A percentile compares a stretch with the other conserved stretches of the same genome.
phyloP scores from a whole-genome alignment of 2,888 invertebrate genomes.

The Neelides folsomi region DNA sequence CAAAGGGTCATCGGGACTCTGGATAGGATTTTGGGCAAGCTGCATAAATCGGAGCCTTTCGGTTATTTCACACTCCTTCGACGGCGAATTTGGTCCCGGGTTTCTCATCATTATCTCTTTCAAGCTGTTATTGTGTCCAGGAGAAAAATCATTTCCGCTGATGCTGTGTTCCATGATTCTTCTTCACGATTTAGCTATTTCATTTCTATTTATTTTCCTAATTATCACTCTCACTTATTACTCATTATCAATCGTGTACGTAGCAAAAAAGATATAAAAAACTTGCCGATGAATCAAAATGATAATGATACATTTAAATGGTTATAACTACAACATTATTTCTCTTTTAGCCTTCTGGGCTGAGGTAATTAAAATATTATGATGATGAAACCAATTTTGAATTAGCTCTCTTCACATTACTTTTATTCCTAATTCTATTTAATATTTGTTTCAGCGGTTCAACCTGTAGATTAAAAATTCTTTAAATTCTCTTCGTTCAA shows the following conservation, averaged over 20 bases:
- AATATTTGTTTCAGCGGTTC: no score
- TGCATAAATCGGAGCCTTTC: conserved; percentile 2
- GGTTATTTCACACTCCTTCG: neutral
- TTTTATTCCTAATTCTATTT: no score
- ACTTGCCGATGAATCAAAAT: neutral
- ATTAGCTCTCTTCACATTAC: no score
- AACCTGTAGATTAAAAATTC: no score
- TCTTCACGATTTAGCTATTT: conserved; percentile 3
- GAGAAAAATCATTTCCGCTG: conserved; percentile 10
- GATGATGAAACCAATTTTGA: no score
- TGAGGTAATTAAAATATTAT: no score
- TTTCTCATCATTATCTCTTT: no score
- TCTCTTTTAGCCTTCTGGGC: no score
- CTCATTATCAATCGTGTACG: no score
- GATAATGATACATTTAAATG: conserved; percentile 1
- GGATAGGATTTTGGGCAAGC: no score
- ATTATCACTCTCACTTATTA: neutral
- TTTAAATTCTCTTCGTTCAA: no score
- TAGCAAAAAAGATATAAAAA: neutral
- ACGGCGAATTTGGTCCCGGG: neutral
- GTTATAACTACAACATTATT: no score
- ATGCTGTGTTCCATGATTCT: conserved; percentile 9
- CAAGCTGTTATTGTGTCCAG: neutral
- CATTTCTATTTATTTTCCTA: neutral
- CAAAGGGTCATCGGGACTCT: conserved; percentile 6